Conservation (phyloP, 2,888 invertebrate genomes). For the Drosophila meridiana region DNA sequence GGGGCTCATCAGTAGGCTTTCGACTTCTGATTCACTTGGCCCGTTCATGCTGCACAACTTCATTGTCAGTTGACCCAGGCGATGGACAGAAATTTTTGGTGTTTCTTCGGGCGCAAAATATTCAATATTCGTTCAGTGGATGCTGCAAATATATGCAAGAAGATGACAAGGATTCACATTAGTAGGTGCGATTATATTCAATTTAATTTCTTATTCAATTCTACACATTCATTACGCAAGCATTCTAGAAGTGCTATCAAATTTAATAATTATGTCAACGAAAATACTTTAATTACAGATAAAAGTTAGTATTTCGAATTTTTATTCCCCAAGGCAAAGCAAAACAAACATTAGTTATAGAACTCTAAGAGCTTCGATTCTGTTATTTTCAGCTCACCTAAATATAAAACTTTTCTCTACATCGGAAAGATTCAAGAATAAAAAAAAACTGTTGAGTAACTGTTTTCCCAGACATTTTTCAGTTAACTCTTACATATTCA, state of each 20-base stretch:
- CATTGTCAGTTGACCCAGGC: slow-evolving; percentile 85
- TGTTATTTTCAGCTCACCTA: not conserved
- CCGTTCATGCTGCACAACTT: slow-evolving; percentile 87
- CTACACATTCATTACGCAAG: not conserved
- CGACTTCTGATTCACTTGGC: slow-evolving; percentile 87
- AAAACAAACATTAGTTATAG: not conserved
- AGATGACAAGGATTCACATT: slow-evolving; percentile 4
- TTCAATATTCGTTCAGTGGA: slow-evolving; percentile 9
- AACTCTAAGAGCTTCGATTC: not conserved
- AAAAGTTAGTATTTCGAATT: not conserved
- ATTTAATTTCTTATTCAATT: not conserved
- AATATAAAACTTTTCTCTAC: not conserved
- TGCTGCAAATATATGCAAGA: slow-evolving; percentile 28
- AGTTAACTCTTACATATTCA: slow-evolving; percentile 1
- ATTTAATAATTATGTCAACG: not conserved
- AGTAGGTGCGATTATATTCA: not conserved
- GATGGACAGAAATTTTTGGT: slow-evolving; percentile 48
- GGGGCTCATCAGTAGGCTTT: slow-evolving; percentile 90
- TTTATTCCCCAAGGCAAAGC: not conserved
- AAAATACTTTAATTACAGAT: not conserved
- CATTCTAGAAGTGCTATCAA: not conserved
- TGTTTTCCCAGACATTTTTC: slow-evolving; percentile 1
- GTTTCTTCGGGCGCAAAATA: slow-evolving; percentile 14
- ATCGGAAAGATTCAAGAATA: not conserved
- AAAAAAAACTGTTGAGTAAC: not conserved